phyloP scores from a whole-genome alignment of 2,113 vertebrate genomes.

The Heterotilapia buettikoferi region DNA sequence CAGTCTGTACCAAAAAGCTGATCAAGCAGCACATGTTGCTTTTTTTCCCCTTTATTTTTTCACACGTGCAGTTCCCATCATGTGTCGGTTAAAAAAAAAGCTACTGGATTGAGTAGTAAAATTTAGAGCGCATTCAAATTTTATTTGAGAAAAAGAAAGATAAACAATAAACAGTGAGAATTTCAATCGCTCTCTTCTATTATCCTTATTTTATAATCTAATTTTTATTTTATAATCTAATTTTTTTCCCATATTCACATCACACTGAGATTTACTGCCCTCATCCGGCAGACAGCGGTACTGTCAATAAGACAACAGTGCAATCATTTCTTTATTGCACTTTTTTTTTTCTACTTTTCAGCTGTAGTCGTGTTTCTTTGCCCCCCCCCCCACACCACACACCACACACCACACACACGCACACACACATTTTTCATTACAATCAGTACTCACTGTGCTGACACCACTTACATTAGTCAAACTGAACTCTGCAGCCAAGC shows the following conservation, averaged over 20 bases:
- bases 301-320: not conserved
- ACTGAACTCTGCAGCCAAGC: not conserved
- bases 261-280: conserved; percentile 3
- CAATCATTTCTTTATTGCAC: not conserved
- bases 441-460: not conserved
- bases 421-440: not conserved
- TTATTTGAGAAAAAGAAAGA: not conserved
- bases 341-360: not conserved
- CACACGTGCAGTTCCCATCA: not conserved
- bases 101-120: not conserved
- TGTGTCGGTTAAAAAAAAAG: not conserved
- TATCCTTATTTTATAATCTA: not conserved
- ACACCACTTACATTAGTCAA: not conserved
- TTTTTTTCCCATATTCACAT: not conserved
- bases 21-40: not conserved
- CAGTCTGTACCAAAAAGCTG: not conserved
- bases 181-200: not conserved
- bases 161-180: not conserved
- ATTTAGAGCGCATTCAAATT: not conserved
- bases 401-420: not conserved
- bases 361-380: not conserved
- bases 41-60: not conserved
- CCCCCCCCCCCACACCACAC: rapidly evolving
- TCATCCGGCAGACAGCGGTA: not conserved
- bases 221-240: not conserved